Evolutionary conservation across 2,888 invertebrate genomes (phyloP).

Genomic region (Sesia apiformis): DNA sequence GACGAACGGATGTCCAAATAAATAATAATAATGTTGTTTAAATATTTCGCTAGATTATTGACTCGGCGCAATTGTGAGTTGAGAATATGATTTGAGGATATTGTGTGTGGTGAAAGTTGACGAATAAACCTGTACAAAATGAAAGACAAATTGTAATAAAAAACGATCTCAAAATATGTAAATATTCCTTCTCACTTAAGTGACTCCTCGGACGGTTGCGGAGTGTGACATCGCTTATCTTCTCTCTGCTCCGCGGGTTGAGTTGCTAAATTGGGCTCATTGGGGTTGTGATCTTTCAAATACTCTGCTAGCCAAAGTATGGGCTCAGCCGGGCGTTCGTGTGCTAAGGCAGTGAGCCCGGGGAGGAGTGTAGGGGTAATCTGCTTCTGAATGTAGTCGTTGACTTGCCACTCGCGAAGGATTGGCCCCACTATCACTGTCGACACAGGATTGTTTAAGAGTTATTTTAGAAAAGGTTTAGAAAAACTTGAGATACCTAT

Average conservation of each 20-base stretch:
- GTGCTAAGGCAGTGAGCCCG: constrained; percentile 79
- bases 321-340: constrained; percentile 83
- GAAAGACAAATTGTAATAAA: too few species aligned
- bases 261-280: constrained; percentile 72
- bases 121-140: too few species aligned
- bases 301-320: constrained; percentile 85
- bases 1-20: too few species aligned
- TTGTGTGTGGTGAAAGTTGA: too few species aligned
- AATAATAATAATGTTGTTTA: too few species aligned
- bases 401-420: constrained; percentile 73
- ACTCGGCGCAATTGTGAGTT: too few species aligned
- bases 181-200: too few species aligned
- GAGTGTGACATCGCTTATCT: constrained; percentile 45
- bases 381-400: constrained; percentile 80
- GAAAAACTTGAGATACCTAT: too few species aligned
- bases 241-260: constrained; percentile 29
- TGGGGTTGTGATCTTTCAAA: constrained; percentile 83
- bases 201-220: constrained; percentile 38
- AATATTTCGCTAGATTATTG: too few species aligned
- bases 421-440: constrained; percentile 86
- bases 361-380: constrained; percentile 78
- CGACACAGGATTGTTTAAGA: background rate
- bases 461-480: too few species aligned
- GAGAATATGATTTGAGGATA: too few species aligned
- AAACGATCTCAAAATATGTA: too few species aligned